phyloP scores from a whole-genome alignment of 2,797 vertebrate species.

The Neosilurus hyrtlii region DNA sequence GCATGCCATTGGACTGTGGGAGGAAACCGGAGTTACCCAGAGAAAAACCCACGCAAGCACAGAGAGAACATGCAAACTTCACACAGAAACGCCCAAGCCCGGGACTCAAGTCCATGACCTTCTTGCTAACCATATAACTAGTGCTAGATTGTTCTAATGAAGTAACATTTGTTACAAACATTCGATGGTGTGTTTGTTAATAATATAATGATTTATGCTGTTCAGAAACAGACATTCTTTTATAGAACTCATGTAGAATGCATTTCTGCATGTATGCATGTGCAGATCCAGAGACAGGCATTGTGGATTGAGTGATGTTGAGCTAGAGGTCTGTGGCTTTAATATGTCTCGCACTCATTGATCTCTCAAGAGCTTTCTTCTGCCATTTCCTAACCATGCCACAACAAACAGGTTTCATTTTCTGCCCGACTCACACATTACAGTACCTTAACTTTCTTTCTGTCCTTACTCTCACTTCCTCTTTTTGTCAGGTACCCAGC shows the following conservation, averaged over 20 bases:
- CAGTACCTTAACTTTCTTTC: neutral
- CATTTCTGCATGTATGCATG: neutral
- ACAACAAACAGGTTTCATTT: conserved; percentile 24
- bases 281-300: neutral
- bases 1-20: no score
- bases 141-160: neutral
- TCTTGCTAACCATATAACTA: no score
- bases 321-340: conserved; percentile 1
- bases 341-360: neutral
- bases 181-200: neutral
- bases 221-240: neutral
- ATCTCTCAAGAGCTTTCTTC: neutral
- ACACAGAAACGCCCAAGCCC: no score
- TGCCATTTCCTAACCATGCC: neutral
- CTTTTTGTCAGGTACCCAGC: conserved; percentile 73
- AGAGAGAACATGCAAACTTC: no score
- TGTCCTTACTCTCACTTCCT: neutral
- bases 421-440: neutral
- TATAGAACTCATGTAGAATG: no score
- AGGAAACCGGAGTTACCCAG: no score
- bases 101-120: no score
- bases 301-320: neutral
- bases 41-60: no score
- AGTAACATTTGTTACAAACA: neutral
- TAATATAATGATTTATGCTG: neutral